A percentile compares a stretch with the other conserved stretches of the same genome.
Evolutionary conservation across 2,113 vertebrate species (phyloP).

Genomic region (Tichodroma muraria): DNA sequence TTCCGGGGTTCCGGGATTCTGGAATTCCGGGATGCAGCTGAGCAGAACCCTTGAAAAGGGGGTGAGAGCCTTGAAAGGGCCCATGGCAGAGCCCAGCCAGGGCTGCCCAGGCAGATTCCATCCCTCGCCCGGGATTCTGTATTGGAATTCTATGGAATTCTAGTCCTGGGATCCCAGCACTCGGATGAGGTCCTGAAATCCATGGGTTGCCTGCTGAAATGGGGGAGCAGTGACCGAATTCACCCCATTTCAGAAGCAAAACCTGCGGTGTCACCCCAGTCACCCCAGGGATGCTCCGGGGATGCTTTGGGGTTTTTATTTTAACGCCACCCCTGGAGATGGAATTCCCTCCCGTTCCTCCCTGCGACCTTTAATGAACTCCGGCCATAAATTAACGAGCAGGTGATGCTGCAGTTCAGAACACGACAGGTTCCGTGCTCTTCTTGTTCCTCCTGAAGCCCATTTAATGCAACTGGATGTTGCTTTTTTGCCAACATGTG

Average conservation of each 20-base stretch:
- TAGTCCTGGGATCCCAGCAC: accelerated
- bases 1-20: not conserved
- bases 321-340: not conserved
- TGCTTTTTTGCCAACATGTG: not conserved
- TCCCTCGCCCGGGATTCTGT: not conserved
- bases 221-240: not conserved
- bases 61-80: too few relatives aligned
- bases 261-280: accelerated
- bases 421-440: not conserved
- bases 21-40: not conserved
- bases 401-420: not conserved
- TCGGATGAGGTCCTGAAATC: not conserved
- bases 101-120: not conserved
- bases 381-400: not conserved
- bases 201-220: not conserved
- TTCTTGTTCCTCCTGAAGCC: not conserved
- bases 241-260: not conserved
- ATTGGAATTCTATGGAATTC: not conserved
- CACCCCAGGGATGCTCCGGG: not conserved
- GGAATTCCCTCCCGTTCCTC: not conserved
- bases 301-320: not conserved
- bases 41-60: not conserved
- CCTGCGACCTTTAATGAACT: not conserved
- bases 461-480: not conserved
- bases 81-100: accelerated